phyloP scores from a whole-genome alignment of 2,797 vertebrate species.

The Perdix hodgsoniae region DNA sequence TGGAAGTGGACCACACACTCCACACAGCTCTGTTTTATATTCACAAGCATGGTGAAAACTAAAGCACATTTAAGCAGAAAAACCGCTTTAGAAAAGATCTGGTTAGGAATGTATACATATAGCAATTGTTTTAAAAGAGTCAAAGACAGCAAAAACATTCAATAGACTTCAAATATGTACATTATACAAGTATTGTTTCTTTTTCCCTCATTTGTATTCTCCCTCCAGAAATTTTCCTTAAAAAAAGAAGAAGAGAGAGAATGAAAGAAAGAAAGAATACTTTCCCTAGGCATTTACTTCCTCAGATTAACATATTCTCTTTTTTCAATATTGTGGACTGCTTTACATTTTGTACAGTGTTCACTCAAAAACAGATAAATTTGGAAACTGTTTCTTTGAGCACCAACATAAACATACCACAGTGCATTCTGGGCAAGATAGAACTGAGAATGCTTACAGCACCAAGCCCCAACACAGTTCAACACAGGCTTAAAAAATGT shows the following conservation, averaged over 20 bases:
- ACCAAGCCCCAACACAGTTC: not conserved
- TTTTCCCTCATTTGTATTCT: not conserved
- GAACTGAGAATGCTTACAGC: not conserved
- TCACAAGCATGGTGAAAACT: not conserved
- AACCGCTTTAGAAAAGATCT: not conserved
- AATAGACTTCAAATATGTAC: not conserved
- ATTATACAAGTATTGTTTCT: not conserved
- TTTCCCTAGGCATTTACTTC: not conserved
- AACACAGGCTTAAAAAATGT: too few relatives aligned
- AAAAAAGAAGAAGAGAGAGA: not conserved
- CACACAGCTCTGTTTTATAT: not conserved
- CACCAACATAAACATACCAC: not conserved
- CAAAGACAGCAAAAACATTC: not conserved
- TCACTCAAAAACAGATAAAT: not conserved
- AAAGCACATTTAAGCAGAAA: not conserved
- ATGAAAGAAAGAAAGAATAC: not conserved
- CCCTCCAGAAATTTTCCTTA: not conserved
- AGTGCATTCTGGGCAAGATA: not conserved
- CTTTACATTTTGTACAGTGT: not conserved
- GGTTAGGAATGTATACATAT: not conserved
- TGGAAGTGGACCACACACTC: conserved; percentile 54
- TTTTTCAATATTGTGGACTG: not conserved
- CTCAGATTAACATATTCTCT: not conserved
- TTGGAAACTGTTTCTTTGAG: not conserved
- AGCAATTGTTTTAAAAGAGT: not conserved